Base-by-base conservation (phyloP, 2,113 vertebrate genomes). In the Cranoglanis bouderius region DNA sequence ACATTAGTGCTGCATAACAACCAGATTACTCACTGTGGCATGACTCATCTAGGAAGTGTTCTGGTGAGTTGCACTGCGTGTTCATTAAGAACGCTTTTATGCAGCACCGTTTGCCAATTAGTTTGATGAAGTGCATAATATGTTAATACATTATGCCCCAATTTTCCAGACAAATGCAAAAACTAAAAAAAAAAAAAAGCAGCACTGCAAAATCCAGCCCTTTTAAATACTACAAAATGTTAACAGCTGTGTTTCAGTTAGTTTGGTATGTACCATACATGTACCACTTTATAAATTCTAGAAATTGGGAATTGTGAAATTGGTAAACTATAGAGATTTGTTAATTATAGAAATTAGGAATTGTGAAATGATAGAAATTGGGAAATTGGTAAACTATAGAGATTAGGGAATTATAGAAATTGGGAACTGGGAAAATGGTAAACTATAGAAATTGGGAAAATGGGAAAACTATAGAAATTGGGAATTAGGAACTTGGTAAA, bases 1-100 rank as follows among this genome's bases (percentile, higher is more conserved):
- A 92, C 92, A 51, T 90, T 96, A 82, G 90, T 94, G 70, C 93
- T 96, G 80, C 92, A 92, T 90, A 95, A 95, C 90, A 96, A 96
- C 93, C 94, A 93, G 26, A 95, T 96, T 88, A 95, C 95, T 38
- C 85, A 92, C 72, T 82, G 82, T 7, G 94, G 96, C 75, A 94
- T 96, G 94, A 70, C 78, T 65, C 94, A 94, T 84, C 92, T 96
- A 78, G 92, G 94, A 89, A 93, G 91, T 9, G 90, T 91, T 81
- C 92, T 96, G 94, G 96, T 96, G 90, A 95, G 96, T 26, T 74
- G 82, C 49, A 55, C 43, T 35, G 65, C 43, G 10, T 77, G 21
- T 88, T 88, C 82, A 85, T 85, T 88, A 85, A 67, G 46, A 88
- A 81, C 9, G 46, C 61, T 67, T 82, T 82, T 87, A 82, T 84